phyloP scores from a whole-genome alignment of 2,113 vertebrate genomes.

The Pelobates fuscus region DNA sequence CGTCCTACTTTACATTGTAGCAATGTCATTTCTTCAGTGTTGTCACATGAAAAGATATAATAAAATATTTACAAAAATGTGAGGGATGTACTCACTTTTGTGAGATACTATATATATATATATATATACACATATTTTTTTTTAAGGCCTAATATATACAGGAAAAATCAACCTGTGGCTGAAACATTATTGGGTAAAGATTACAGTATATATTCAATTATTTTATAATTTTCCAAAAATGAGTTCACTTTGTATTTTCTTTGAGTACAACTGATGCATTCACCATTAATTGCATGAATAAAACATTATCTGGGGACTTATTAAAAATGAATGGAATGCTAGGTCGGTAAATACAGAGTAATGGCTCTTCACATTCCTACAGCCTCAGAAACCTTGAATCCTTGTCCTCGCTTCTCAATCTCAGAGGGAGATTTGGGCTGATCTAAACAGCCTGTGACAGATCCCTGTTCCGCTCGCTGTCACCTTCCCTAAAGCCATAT shows the following conservation, averaged over 20 bases:
- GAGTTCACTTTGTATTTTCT: neutral
- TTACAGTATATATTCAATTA: neutral
- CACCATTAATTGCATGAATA: neutral
- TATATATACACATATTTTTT: too few species aligned
- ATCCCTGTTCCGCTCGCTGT: neutral
- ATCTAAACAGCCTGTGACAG: neutral
- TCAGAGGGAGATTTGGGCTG: neutral
- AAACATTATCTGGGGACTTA: neutral
- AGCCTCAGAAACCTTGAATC: neutral
- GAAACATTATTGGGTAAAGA: too few species aligned
- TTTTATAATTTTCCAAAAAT: neutral
- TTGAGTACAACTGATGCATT: neutral
- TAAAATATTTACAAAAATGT: too few species aligned
- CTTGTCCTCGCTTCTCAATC: neutral
- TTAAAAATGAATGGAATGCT: neutral
- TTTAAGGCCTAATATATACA: too few species aligned
- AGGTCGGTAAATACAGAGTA: neutral
- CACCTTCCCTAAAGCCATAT: conserved; percentile 5
- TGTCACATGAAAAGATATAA: too few species aligned
- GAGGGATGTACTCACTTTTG: too few species aligned
- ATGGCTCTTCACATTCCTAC: neutral
- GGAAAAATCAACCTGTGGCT: too few species aligned
- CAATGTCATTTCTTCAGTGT: too few species aligned
- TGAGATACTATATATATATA: too few species aligned
- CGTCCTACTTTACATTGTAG: too few species aligned